Base-by-base conservation (phyloP, 2,113 vertebrate species). In the Syrrhaptes paradoxus region DNA sequence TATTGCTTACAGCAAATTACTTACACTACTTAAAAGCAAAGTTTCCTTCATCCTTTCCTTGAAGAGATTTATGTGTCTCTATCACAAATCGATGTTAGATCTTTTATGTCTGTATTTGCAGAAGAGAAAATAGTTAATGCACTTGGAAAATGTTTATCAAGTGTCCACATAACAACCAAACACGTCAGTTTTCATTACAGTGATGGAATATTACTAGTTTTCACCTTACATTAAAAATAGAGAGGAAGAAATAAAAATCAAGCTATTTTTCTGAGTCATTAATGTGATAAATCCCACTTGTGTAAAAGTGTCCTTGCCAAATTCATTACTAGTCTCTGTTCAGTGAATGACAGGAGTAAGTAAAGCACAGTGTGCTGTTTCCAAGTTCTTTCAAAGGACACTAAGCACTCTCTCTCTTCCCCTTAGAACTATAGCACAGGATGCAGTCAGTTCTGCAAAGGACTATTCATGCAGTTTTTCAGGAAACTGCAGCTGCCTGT, bases 261-360 rank as follows among this genome's bases (percentile, higher is more conserved):
- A 22, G 15, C 72, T 80, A 71, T 68, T 95, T 66, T 86, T 67
- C 32, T 74, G 88, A 85, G 34, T 89, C 67, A 95, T 90, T 94
- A 87, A 62, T 36, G 36, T 38, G 51, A 5, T 70, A 94, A 36
- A 63, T 85, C 46, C 32, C n/a, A 65, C 24, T 85, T 89, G n/a
- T 63, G 31, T 70, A 54, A 52, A 58, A 45, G 10, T 70, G 74
- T 48, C 31, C 38, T 90, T 13, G 10, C 49, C 95, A 10, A 70
- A 13, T 89, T 83, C 36, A 67, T 94, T 96, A 54, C n/a, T 89
- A 52, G 12, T 45, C 6, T 71, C 43, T 70, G 12, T 89, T 93
- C 8, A 29, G 41, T 58, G 58, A 81, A 81, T 67, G n/a, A 63
- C 28, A 74, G 18, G 73, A 95, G 15, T 58, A 87, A 95, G 9